Conservation (phyloP, 1,140 invertebrate species). For the Drosophila bocki region DNA sequence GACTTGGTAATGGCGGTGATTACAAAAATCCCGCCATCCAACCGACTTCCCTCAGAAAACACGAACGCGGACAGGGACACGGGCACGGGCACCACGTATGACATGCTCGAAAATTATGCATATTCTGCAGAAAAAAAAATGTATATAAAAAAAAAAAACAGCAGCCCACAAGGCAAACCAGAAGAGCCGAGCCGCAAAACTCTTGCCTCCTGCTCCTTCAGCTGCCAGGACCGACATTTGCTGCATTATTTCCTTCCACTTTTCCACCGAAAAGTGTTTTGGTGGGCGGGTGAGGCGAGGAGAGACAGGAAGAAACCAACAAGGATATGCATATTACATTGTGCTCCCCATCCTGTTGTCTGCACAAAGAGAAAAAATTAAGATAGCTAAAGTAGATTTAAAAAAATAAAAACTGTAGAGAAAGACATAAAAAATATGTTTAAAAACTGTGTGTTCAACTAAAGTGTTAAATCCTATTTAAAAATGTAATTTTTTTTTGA, state of each 20-base stretch:
- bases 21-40: slow-evolving; percentile 61
- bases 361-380: background rate
- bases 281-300: slow-evolving; percentile 18
- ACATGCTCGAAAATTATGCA: slow-evolving; percentile 80
- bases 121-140: slow-evolving; percentile 70
- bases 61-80: slow-evolving; percentile 21
- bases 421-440: background rate
- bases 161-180: slow-evolving; percentile 32
- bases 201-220: slow-evolving; percentile 29
- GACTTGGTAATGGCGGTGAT: slow-evolving; percentile 79
- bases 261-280: slow-evolving; percentile 64
- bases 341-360: slow-evolving; percentile 54
- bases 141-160: slow-evolving; percentile 24
- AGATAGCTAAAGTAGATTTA: background rate
- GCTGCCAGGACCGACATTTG: slow-evolving; percentile 62
- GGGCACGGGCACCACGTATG: slow-evolving; percentile 60
- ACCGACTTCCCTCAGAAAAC: slow-evolving; percentile 18
- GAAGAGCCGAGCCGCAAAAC: slow-evolving; percentile 30
- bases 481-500: too few species aligned
- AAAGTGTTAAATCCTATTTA: too few species aligned
- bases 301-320: slow-evolving; percentile 25
- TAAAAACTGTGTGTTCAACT: background rate
- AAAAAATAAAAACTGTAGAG: too few species aligned
- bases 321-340: slow-evolving; percentile 81
- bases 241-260: slow-evolving; percentile 80